Percentiles rank a stretch among this genome's conserved stretches.
These are phyloP conservation scores for Junco hyemalis DNA, from an alignment of 2,113 vertebrate genomes.

Conservation along the genomic window DNA sequence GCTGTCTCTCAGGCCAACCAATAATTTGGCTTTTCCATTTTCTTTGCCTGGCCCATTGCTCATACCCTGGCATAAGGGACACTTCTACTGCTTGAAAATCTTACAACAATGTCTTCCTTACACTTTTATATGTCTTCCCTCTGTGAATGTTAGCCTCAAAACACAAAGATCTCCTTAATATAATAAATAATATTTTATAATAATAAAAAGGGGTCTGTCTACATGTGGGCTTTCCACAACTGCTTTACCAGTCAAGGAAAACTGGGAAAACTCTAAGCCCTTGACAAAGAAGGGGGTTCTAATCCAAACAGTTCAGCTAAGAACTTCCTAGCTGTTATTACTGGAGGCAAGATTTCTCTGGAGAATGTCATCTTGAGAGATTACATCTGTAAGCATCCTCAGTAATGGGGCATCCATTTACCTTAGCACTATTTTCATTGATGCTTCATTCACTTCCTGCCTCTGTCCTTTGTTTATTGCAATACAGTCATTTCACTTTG, in stretches of 20 bases:
- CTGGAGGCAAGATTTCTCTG: not conserved
- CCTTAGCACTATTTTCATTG: not conserved
- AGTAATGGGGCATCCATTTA: not conserved
- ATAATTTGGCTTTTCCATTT: not conserved
- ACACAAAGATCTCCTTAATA: not conserved
- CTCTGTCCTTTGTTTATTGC: not conserved
- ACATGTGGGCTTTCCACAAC: not conserved
- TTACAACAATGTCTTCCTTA: not conserved
- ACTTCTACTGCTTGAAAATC: not conserved
- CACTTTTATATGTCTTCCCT: not conserved
- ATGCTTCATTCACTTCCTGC: slow-evolving; percentile 4
- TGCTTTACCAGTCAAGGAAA: not conserved
- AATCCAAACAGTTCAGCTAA: not conserved
- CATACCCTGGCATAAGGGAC: fast-evolving
- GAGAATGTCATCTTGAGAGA: not conserved
- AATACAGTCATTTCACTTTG: not conserved
- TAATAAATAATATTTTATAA: too few species aligned
- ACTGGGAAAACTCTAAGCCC: not conserved
- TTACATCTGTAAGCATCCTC: not conserved
- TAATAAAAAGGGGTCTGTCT: not conserved
- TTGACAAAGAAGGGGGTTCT: not conserved
- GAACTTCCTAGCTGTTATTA: not conserved
- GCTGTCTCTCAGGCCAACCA: not conserved
- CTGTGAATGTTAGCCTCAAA: not conserved
- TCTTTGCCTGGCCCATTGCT: not conserved